Base-by-base conservation (phyloP, 2,113 vertebrate genomes). In the Mungos mungo region DNA sequence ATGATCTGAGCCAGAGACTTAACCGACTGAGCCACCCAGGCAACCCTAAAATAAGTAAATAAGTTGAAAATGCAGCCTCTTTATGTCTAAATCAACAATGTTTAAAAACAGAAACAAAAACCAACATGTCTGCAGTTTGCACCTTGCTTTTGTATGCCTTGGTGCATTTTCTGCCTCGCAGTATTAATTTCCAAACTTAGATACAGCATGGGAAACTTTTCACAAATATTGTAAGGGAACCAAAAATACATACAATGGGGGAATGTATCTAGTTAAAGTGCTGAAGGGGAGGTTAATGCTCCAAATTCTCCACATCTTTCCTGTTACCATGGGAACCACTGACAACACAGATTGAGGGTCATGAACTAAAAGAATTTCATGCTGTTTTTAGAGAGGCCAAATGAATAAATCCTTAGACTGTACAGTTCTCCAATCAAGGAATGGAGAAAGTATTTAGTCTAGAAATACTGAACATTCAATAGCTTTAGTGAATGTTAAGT, bases 361-460 rank as follows among this genome's bases (percentile, higher is more conserved):
- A 88, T 1, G 3, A 7, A 19, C 11, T 45, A 66, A 76, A 85
- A 52, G 0, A 35, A 50, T 35, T 68, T 23, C 12, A 47, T 45
- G 63, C 35, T 23, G 2, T 71, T 71, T 93, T 92, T 69, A 85
- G 38, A 97, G 29, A 96, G 72, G 1, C 5, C 21, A 76, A 68
- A 66, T 47, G 7, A 80, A 71, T 88, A 65, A 65, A 80, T 0
- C 2, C 29, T 63, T 47, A 71, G 23, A 52, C 15, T 33, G 68
- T 87, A 81, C 1, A 66, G 15, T 1, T 60, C 7, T 35, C 27
- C 15, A 89, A 4, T 52, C 4, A 92, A 89, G 31, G 18, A 2
- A 41, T 52, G 0, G 15, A 63, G 77, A 85, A 50, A 19, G 0
- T 2, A 41, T 83, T 80, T 63, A 68, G 4, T 31, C 5, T 60